These are phyloP conservation scores for Poliocrania exsul DNA, from an alignment of 2,797 vertebrate genomes.

Conservation along the genomic window DNA sequence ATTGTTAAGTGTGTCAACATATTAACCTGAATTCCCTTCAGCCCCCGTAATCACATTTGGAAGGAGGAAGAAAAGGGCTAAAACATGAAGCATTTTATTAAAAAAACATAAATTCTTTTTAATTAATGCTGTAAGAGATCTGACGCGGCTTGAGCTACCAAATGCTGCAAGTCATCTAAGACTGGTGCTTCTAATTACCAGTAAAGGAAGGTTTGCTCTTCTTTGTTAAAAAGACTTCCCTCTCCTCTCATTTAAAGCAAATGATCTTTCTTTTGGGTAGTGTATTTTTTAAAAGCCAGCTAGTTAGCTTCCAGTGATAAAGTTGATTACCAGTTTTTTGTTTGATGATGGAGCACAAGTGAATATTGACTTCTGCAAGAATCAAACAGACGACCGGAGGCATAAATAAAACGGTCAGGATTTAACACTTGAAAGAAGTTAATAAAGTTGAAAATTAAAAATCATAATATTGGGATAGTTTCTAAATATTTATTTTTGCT, in stretches of 20 bases:
- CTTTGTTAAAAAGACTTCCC: slow-evolving; percentile 60
- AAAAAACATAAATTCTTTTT: slow-evolving; percentile 83
- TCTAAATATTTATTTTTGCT: slow-evolving; percentile 75
- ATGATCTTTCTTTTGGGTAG: slow-evolving; percentile 60
- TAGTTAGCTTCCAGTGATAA: slow-evolving; percentile 72
- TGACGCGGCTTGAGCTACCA: slow-evolving; percentile 75
- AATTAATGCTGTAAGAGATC: slow-evolving; percentile 82
- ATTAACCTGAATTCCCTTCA: slow-evolving; percentile 99
- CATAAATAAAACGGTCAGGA: slow-evolving; percentile 63
- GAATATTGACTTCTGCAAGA: slow-evolving; percentile 70
- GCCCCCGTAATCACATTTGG: slow-evolving; percentile 85
- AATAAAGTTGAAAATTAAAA: slow-evolving; percentile 79
- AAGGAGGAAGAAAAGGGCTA: slow-evolving; percentile 73
- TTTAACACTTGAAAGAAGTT: slow-evolving; percentile 76
- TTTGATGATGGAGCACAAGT: slow-evolving; percentile 73
- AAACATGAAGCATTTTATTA: slow-evolving; percentile 86
- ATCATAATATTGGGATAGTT: slow-evolving; percentile 82
- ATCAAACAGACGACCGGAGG: slow-evolving; percentile 70
- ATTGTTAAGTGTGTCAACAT: slow-evolving; percentile 99
- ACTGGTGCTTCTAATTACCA: slow-evolving; percentile 77
- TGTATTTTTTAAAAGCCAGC: slow-evolving; percentile 49
- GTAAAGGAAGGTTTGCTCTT: slow-evolving; percentile 70
- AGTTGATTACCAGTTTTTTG: slow-evolving; percentile 72
- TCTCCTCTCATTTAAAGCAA: slow-evolving; percentile 65
- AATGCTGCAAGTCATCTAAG: slow-evolving; percentile 77